Conservation (phyloP, 2,113 vertebrate species). For the Montifringilla adamsi region DNA sequence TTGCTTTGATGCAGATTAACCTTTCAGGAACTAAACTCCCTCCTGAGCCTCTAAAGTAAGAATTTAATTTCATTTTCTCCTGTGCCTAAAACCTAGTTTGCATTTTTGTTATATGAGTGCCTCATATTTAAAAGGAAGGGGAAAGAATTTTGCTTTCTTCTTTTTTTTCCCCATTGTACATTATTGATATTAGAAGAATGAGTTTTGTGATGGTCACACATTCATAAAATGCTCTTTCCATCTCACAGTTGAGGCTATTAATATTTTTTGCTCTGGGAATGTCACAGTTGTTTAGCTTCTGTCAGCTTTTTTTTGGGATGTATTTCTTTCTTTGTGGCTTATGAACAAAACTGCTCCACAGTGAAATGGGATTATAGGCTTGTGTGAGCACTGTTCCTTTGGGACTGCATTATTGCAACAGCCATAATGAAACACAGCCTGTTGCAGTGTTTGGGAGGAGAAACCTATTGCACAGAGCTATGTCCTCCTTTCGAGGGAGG, state of each 20-base stretch:
- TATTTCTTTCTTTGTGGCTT: not conserved
- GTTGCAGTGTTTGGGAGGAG: not conserved
- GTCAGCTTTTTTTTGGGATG: not conserved
- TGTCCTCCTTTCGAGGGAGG: not conserved
- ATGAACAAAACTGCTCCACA: not conserved
- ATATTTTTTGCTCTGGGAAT: not conserved
- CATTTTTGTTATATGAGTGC: not conserved
- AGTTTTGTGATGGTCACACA: not conserved
- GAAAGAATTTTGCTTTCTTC: not conserved
- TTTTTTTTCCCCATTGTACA: not conserved
- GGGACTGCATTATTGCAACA: not conserved
- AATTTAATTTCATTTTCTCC: constrained; percentile 25
- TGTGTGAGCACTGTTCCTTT: not conserved
- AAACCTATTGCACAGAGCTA: not conserved
- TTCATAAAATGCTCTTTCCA: not conserved
- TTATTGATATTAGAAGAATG: not conserved
- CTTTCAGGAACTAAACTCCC: constrained; percentile 94
- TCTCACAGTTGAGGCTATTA: not conserved
- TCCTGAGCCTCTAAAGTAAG: constrained; percentile 95
- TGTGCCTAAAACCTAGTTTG: not conserved
- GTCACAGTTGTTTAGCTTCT: not conserved
- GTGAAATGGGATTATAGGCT: not conserved
- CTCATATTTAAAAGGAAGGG: not conserved
- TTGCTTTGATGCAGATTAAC: constrained; percentile 87
- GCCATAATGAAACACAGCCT: not conserved